Percentiles rank a stretch among this genome's conserved stretches.
phyloP scores from a whole-genome alignment of 2,888 invertebrate species.

The Phengaris arion region DNA sequence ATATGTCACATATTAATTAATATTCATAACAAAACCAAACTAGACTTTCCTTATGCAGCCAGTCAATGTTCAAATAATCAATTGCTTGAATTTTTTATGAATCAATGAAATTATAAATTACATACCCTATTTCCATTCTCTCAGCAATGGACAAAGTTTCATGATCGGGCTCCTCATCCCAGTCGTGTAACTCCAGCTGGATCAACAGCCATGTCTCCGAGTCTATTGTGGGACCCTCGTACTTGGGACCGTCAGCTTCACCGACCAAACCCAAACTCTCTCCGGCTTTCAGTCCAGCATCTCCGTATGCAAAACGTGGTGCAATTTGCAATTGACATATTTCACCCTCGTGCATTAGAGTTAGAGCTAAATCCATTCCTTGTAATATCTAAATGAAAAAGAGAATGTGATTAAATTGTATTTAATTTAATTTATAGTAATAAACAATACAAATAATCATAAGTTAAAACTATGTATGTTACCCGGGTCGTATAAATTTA shows the following conservation, averaged over 20 bases:
- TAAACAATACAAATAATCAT: no score
- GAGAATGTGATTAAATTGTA: neutral
- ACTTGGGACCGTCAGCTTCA: slow-evolving; percentile 53
- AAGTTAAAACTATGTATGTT: no score
- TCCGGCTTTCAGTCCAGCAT: slow-evolving; percentile 81
- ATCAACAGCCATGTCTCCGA: slow-evolving; percentile 83
- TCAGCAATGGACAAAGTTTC: slow-evolving; percentile 83
- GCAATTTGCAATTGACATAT: slow-evolving; percentile 85
- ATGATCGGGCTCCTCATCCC: slow-evolving; percentile 83
- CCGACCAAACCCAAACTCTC: slow-evolving; percentile 67
- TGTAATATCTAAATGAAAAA: slow-evolving; percentile 76
- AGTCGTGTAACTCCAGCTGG: slow-evolving; percentile 84
- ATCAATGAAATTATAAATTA: slow-evolving; percentile 13
- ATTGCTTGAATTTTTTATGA: no score
- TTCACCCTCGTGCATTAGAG: slow-evolving; percentile 92
- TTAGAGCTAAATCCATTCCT: slow-evolving; percentile 91
- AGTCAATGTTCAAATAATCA: no score
- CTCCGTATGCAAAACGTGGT: slow-evolving; percentile 91
- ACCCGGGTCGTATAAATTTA: no score
- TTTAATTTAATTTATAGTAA: no score
- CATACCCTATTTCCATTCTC: slow-evolving; percentile 87
- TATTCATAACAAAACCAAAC: no score
- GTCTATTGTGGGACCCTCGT: slow-evolving; percentile 79
- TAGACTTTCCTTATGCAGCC: no score
- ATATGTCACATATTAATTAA: no score